Evolutionary conservation across 2,888 invertebrate genomes (phyloP), one percentile per base, ranked within the genome.

Genomic region (Ennomos quercinarius): DNA sequence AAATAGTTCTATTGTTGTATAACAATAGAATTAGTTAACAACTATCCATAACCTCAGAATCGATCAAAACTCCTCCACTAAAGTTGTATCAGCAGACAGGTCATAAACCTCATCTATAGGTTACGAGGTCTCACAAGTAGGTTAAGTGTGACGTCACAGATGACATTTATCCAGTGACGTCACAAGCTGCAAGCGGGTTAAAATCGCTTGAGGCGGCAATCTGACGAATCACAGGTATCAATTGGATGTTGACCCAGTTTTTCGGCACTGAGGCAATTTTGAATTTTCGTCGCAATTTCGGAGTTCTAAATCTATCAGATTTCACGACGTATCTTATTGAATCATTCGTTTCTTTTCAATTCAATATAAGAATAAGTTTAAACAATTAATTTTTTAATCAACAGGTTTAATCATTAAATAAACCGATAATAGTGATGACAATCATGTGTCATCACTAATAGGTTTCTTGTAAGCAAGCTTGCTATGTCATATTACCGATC

Each of bases 81-180:
- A 60, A 63, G 50, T 58, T 48, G 45, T 52, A 43, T 37, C 38
- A 43, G 47, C 55, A 61, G 63, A 57, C 52, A 42, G 43, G 10
- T 54, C 61, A 63, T 68, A 68, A 73, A 72, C 64, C 62, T 11
- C 48, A 60, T 61, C 66, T 63, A 62, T 68, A 66, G 73, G 73
- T 70, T 69, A 72, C 73, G 56, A 66, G 58, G 57, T 47, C 39
- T 58, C 45, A 61, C 57, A 81, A 74, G 71, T 81, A 69, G 80
- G 81, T 79, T 79, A 73, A 64, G 51, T 54, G 37, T 80, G 77
- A 78, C 80, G 79, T 77, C 73, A 78, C 62, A 9, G 13, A 40
- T 72, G 78, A 68, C 77, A 77, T 77, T 75, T 74, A 70, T 66
- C 66, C 61, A 54, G 64, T 71, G 70, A 77, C 76, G 77, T 79